phyloP scores from a whole-genome alignment of 1,140 invertebrate species.

The Heliconius nattereri region DNA sequence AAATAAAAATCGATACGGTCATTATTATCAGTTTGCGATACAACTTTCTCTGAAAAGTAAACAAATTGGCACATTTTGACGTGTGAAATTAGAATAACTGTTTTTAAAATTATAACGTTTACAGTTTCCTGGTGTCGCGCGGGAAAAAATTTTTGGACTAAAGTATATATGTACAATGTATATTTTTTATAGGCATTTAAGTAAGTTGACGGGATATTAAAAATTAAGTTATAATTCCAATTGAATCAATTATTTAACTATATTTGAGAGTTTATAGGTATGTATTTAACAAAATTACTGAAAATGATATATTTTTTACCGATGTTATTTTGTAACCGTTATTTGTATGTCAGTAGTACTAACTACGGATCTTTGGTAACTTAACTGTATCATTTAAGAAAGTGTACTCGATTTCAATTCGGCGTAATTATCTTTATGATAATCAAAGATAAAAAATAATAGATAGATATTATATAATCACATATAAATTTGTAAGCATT shows the following conservation, averaged over 20 bases:
- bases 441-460: slow-evolving; percentile 8
- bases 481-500: slow-evolving; percentile 22
- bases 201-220: neutral
- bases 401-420: slow-evolving; percentile 4
- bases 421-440: slow-evolving; percentile 13
- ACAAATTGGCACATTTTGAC: slow-evolving; percentile 57
- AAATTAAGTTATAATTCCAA: neutral
- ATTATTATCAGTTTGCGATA: slow-evolving; percentile 51
- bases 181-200: neutral
- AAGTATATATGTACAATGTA: neutral
- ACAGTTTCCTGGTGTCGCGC: neutral
- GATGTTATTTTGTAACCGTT: neutral
- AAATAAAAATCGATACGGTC: slow-evolving; percentile 67
- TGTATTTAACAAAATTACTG: neutral
- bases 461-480: slow-evolving; percentile 10
- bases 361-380: neutral
- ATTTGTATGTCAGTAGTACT: neutral
- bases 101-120: slow-evolving; percentile 40
- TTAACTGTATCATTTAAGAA: neutral
- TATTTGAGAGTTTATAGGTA: neutral
- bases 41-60: slow-evolving; percentile 62
- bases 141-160: neutral
- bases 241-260: neutral
- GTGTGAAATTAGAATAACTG: slow-evolving; percentile 60
- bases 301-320: neutral